A percentile compares a stretch with the other conserved stretches of the same genome.
phyloP scores from a whole-genome alignment of 2,113 vertebrate species.

The Microcebus murinus region DNA sequence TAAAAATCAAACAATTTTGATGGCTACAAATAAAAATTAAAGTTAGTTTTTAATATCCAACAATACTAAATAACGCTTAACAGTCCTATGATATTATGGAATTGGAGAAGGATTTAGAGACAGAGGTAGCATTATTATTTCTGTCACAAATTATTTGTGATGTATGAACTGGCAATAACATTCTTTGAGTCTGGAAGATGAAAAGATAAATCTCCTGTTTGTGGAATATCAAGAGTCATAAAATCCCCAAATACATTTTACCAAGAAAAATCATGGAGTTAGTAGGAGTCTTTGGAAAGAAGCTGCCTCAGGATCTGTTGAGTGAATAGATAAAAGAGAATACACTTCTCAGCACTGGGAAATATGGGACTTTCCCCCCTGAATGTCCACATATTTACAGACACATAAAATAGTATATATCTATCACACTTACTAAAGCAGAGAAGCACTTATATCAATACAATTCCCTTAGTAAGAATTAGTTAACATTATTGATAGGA shows the following conservation, averaged over 20 bases:
- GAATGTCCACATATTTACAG: not conserved
- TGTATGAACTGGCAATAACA: not conserved
- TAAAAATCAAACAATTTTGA: constrained; percentile 4
- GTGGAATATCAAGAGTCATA: not conserved
- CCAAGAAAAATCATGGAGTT: constrained; percentile 16
- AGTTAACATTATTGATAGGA: constrained; percentile 27
- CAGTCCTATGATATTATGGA: not conserved
- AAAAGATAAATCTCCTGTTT: not conserved
- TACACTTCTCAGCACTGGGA: not conserved
- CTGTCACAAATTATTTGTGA: not conserved
- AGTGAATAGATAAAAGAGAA: constrained; percentile 26
- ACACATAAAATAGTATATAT: not conserved
- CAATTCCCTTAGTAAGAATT: constrained; percentile 28
- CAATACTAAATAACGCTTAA: not conserved
- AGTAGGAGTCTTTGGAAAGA: constrained; percentile 36
- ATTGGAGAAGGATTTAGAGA: not conserved
- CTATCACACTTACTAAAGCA: not conserved
- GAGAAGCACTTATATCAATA: not conserved
- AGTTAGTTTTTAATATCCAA: not conserved
- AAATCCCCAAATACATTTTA: not conserved
- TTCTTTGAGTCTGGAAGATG: not conserved
- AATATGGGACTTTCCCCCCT: not conserved
- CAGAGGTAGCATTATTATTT: not conserved
- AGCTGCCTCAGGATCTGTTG: constrained; percentile 24
- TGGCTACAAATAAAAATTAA: not conserved